Base-by-base conservation (phyloP, 2,113 vertebrate species). In the Isichthys henryi region DNA sequence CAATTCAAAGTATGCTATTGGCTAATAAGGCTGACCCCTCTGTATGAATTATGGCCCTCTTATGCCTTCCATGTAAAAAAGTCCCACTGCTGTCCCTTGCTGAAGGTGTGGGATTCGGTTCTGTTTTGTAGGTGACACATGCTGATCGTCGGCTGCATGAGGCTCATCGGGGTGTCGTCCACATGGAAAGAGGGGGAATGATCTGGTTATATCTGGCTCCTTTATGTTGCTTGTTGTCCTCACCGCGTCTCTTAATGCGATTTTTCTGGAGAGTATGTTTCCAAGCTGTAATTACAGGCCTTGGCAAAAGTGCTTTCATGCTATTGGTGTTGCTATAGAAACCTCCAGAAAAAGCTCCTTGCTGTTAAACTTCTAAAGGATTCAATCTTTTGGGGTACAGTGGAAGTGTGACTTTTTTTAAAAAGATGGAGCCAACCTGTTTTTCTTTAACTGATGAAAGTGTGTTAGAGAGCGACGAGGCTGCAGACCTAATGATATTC, bases 241-340 rank as follows among this genome's bases (percentile, higher is more conserved):
- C 10, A 43, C 27, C 2, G 9, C 23, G 10, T 82, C 88, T 85
- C 43, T 23, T 89, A 15, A 82, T 88, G 70, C 53, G 70, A 82
- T 88, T 88, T 88, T 88, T 50, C 58, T 53, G 31, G n/a, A 52
- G 31, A 56, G 49, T 27, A 17, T 49, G 10, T 83, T 84, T 89
- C 46, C 10, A 45, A 46, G 52, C 23, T 56, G 88, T 89, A 84
- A 89, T 89, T 89, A 89, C 58, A 89, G 88, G 80, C 21, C 88
- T 58, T 50, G 11, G 80, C 88, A 62, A 46, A 58, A 89, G 46
- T 31, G 80, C 39, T 43, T 84, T 84, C 77, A 31, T 89, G 52
- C 86, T 46, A 27, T 31, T 88, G 86, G 49, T 62, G 89, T 90
- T 90, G 89, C 89, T 88, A 88, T 83, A 80, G 89, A 88, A 90